Evolutionary conservation across 2,113 vertebrate species (phyloP).

Genomic region (Tyto alba): DNA sequence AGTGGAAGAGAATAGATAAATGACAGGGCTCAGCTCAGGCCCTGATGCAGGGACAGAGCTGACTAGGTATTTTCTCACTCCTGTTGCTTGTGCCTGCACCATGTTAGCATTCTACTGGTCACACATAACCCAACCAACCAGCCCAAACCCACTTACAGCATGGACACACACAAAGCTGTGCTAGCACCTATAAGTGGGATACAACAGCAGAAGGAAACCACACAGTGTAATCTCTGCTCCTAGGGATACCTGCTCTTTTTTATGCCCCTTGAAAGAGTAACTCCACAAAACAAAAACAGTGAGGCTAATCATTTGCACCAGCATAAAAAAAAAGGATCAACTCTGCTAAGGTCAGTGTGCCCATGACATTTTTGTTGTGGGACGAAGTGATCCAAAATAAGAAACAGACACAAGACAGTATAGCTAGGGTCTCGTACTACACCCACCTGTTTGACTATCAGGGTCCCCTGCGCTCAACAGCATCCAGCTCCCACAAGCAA

Average conservation of each 20-base stretch:
- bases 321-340: too few relatives aligned
- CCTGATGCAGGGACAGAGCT: background rate
- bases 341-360: background rate
- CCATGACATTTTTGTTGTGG: background rate
- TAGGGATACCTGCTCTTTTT: background rate
- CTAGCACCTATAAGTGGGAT: background rate
- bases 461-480: background rate
- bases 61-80: background rate
- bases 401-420: background rate
- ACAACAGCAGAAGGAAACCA: background rate
- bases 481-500: background rate
- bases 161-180: background rate
- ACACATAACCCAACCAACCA: background rate
- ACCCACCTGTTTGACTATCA: background rate
- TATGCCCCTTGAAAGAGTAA: background rate
- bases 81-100: background rate
- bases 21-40: background rate
- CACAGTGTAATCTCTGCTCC: background rate
- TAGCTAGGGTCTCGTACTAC: background rate
- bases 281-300: background rate
- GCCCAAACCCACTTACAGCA: background rate
- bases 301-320: background rate
- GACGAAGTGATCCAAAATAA: background rate
- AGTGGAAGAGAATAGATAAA: background rate
- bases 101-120: background rate